Evolutionary conservation across 2,113 vertebrate genomes (phyloP).

Genomic region (Pongo pygmaeus): DNA sequence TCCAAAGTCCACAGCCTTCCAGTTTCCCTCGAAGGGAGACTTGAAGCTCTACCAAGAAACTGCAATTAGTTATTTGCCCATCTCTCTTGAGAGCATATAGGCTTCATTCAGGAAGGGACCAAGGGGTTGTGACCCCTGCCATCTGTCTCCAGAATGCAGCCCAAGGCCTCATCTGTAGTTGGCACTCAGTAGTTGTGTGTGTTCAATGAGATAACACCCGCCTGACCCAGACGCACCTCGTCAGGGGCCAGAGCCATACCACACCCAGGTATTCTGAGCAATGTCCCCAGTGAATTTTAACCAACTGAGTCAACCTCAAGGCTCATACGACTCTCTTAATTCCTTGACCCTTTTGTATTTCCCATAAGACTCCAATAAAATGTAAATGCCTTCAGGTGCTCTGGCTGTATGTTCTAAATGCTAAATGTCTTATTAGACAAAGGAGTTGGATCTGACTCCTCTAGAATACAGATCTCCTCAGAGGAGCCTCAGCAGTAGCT

Average conservation of each 20-base stretch:
- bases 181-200: neutral
- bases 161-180: neutral
- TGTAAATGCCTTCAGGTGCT: slow-evolving; percentile 57
- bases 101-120: neutral
- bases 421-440: slow-evolving; percentile 65
- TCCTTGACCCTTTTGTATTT: slow-evolving; percentile 56
- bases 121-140: neutral
- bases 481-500: neutral
- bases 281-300: neutral
- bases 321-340: slow-evolving; percentile 56
- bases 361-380: slow-evolving; percentile 58
- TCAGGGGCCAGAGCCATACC: neutral
- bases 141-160: neutral
- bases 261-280: neutral
- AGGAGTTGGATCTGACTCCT: slow-evolving; percentile 34
- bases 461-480: slow-evolving; percentile 37
- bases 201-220: neutral
- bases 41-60: neutral
- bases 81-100: neutral
- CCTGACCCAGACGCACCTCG: neutral
- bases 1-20: neutral
- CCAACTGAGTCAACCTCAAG: slow-evolving; percentile 36
- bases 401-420: slow-evolving; percentile 66
- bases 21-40: neutral
- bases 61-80: neutral